These are phyloP conservation scores for Tipula lateralis DNA, from an alignment of 2,888 invertebrate species.

Conservation along the genomic window DNA sequence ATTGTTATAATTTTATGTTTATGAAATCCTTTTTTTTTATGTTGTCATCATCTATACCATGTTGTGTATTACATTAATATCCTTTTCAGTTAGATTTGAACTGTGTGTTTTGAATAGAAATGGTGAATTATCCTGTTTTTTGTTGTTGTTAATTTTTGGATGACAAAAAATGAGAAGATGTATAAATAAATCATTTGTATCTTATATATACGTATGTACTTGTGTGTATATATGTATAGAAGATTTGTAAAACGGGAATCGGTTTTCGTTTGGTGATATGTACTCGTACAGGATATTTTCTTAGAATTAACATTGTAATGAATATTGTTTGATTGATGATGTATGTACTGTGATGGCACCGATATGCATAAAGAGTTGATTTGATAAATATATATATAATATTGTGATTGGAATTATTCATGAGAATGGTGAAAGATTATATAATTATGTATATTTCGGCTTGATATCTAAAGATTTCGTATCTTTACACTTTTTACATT, in stretches of 20 bases:
- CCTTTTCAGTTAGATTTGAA: not conserved
- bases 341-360: not conserved
- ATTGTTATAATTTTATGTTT: not conserved
- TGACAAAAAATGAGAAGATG: not conserved
- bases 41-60: not conserved
- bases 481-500: too few species aligned
- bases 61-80: not conserved
- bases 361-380: not conserved
- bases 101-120: slow-evolving; percentile 11
- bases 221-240: too few species aligned
- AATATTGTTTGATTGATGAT: not conserved
- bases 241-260: not conserved
- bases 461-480: too few species aligned
- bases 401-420: not conserved
- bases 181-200: not conserved
- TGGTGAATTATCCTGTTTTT: not conserved
- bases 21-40: not conserved
- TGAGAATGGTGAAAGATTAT: not conserved
- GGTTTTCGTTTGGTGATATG: not conserved
- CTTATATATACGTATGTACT: not conserved
- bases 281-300: not conserved
- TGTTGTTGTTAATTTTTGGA: not conserved
- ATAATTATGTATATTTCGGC: not conserved
- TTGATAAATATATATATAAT: not conserved
- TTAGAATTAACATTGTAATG: slow-evolving; percentile 11